phyloP scores from a whole-genome alignment of 2,797 vertebrate genomes.

The Distichodus sexfasciatus region DNA sequence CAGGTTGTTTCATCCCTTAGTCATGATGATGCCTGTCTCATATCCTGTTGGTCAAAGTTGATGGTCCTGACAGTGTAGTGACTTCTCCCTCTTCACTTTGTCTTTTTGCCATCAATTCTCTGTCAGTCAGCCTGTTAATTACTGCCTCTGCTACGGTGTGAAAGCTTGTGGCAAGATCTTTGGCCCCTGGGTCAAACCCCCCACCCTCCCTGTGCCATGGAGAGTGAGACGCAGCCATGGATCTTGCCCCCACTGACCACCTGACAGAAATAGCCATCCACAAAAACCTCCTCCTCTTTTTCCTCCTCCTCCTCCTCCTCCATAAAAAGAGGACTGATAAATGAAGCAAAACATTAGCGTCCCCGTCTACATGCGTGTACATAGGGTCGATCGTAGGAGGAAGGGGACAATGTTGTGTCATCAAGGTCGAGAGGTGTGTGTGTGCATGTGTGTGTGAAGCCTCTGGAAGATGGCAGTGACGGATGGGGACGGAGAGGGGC shows the following conservation, averaged over 20 bases:
- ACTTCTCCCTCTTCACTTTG: constrained; percentile 38
- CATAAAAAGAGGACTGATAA: background rate
- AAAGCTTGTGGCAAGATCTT: constrained; percentile 76
- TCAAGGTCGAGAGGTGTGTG: constrained; percentile 41
- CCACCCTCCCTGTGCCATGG: constrained; percentile 31
- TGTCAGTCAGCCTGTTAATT: constrained; percentile 82
- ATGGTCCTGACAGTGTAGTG: constrained; percentile 31
- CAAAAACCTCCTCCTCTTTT: background rate
- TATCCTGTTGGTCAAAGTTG: too few species aligned
- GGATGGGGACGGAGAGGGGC: constrained; percentile 64
- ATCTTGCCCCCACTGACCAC: constrained; percentile 57
- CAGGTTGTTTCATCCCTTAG: too few species aligned
- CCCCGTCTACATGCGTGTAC: constrained; percentile 6
- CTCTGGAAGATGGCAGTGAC: constrained; percentile 54
- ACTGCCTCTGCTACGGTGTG: constrained; percentile 70
- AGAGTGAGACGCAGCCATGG: constrained; percentile 40
- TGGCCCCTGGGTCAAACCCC: constrained; percentile 65
- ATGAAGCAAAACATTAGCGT: constrained; percentile 20
- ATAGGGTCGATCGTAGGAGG: constrained; percentile 15
- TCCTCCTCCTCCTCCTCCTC: too few species aligned
- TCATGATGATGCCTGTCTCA: too few species aligned
- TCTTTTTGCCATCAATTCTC: constrained; percentile 67
- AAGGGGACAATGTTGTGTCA: constrained; percentile 23
- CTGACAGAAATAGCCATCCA: constrained; percentile 52
- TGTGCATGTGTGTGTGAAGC: constrained; percentile 23